A percentile compares a stretch with the other conserved stretches of the same genome.
Evolutionary conservation across 1,140 invertebrate genomes (phyloP).

Genomic region (Frieseomelitta varia): DNA sequence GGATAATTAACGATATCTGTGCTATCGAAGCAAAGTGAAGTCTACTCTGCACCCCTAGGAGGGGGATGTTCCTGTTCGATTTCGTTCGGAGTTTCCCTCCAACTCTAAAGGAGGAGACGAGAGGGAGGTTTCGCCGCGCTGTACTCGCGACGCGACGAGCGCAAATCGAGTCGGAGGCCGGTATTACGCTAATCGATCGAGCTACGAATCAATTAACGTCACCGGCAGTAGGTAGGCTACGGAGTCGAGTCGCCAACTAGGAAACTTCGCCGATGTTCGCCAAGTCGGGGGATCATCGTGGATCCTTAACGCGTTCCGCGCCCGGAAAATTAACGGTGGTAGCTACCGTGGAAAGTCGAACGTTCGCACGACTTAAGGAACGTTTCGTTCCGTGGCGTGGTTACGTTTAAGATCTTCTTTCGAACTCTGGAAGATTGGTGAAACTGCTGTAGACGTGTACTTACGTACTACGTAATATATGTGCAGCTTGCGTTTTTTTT

Average conservation of each 20-base stretch:
- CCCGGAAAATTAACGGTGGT: background rate
- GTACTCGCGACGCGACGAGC: background rate
- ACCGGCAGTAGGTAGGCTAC: conserved; percentile 2
- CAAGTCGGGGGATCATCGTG: background rate
- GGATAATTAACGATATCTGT: conserved; percentile 69
- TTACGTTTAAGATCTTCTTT: too few species aligned
- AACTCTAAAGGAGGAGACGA: too few species aligned
- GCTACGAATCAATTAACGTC: conserved; percentile 59
- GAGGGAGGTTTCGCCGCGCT: background rate
- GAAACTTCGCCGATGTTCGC: conserved; percentile 15
- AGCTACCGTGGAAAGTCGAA: background rate
- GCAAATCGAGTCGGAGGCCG: conserved; percentile 21
- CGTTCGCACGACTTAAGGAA: background rate
- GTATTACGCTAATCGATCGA: conserved; percentile 46
- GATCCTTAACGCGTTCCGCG: background rate
- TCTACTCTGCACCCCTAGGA: background rate
- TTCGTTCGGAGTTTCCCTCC: background rate
- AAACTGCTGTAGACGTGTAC: too few species aligned
- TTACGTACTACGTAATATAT: too few species aligned
- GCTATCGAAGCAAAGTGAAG: conserved; percentile 22
- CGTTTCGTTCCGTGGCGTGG: too few species aligned
- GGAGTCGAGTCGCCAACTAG: conserved; percentile 6
- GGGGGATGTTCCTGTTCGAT: background rate
- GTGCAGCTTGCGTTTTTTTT: too few species aligned
- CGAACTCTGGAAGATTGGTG: too few species aligned